Percentiles rank a stretch among this genome's conserved stretches.
phyloP scores from a whole-genome alignment of 1,140 invertebrate genomes.

The Drosophila hydei region DNA sequence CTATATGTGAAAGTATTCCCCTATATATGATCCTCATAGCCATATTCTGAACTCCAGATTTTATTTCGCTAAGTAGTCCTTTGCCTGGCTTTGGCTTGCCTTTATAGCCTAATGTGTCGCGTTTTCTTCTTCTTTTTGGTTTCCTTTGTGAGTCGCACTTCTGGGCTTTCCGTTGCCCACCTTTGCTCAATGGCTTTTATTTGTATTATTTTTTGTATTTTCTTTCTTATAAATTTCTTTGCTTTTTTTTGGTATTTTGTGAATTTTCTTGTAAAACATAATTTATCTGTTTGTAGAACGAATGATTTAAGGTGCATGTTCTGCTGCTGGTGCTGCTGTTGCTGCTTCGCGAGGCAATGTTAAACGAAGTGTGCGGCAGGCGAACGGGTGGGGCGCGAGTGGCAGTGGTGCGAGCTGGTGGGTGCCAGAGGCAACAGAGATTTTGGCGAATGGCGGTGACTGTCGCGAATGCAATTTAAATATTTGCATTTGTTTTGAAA shows the following conservation, averaged over 20 bases:
- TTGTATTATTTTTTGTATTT: constrained; percentile 21
- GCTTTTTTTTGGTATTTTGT: constrained; percentile 13
- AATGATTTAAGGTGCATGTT: constrained; percentile 73
- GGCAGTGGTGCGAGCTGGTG: background rate
- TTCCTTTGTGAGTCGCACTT: constrained; percentile 1
- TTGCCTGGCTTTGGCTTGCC: background rate
- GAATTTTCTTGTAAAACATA: constrained; percentile 70
- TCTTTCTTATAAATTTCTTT: constrained; percentile 8
- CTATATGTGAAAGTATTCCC: too few species aligned
- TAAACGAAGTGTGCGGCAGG: constrained; percentile 26
- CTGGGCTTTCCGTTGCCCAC: constrained; percentile 6
- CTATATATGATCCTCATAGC: too few species aligned
- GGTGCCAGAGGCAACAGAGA: constrained; percentile 18
- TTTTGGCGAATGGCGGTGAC: constrained; percentile 50
- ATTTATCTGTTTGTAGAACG: constrained; percentile 79
- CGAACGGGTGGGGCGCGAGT: background rate
- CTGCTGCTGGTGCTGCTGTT: constrained; percentile 8
- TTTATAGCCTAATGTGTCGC: background rate
- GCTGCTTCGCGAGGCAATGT: constrained; percentile 14
- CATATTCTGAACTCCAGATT: too few species aligned
- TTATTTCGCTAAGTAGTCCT: background rate
- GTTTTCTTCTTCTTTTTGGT: constrained; percentile 11
- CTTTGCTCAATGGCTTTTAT: constrained; percentile 7
- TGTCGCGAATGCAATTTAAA: constrained; percentile 78
- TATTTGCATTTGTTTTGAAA: constrained; percentile 74